Conservation (phyloP, 2,888 invertebrate species). For the Mamestra brassicae region DNA sequence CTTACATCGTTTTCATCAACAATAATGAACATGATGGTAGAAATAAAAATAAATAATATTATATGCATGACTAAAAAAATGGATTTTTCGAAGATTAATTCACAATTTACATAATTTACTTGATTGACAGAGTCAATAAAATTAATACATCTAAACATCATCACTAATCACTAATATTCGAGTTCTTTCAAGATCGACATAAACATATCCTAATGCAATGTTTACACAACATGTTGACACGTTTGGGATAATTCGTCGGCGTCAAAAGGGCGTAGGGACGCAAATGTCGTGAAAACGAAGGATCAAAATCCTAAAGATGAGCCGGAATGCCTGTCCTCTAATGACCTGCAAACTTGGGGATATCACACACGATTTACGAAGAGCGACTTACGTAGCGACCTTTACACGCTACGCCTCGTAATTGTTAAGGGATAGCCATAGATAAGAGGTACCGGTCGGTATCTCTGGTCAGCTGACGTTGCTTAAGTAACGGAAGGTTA, state of each 20-base stretch:
- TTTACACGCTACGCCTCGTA: slow-evolving; percentile 66
- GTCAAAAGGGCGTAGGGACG: slow-evolving; percentile 67
- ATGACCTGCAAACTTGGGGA: slow-evolving; percentile 82
- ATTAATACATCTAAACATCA: slow-evolving; percentile 26
- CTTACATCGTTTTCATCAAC: too few relatives aligned
- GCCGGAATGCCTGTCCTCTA: slow-evolving; percentile 67
- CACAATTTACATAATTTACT: not conserved
- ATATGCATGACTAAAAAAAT: too few relatives aligned
- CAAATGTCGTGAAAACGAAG: slow-evolving; percentile 69
- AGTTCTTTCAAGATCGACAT: slow-evolving; percentile 41
- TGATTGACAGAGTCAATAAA: slow-evolving; percentile 12
- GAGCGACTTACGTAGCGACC: slow-evolving; percentile 67
- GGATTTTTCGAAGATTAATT: too few relatives aligned
- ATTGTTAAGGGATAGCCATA: slow-evolving; percentile 75
- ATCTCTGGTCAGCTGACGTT: slow-evolving; percentile 49
- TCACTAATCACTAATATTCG: slow-evolving; percentile 36
- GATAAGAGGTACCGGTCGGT: slow-evolving; percentile 53
- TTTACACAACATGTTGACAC: slow-evolving; percentile 67
- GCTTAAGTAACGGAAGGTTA: slow-evolving; percentile 28
- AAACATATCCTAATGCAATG: slow-evolving; percentile 55
- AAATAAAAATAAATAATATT: too few relatives aligned
- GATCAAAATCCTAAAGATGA: slow-evolving; percentile 64
- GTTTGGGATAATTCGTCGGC: slow-evolving; percentile 68
- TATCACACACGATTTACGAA: slow-evolving; percentile 74
- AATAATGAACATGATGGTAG: too few relatives aligned